Base-by-base conservation (phyloP, 2,113 vertebrate genomes). In the Oostethus manadensis region DNA sequence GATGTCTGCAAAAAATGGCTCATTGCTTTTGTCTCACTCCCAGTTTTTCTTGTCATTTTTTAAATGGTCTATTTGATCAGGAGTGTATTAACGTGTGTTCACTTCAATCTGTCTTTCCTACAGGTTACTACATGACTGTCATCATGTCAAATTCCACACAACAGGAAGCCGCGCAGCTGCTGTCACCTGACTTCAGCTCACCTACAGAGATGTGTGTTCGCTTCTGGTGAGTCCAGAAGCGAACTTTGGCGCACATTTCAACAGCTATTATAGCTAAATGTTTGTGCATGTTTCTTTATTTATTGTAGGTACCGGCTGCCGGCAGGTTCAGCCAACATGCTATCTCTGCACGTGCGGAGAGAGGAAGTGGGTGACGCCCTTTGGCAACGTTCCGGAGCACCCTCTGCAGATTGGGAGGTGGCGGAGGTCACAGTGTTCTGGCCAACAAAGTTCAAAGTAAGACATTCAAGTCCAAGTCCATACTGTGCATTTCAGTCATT, bases 361-460 rank as follows among this genome's bases (percentile, higher is more conserved):
- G 76, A 43, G 17, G 82, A 53, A 7, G 56, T 23, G 23, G 50
- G 60, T 4, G 18, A 66, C 4, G 60, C 60, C 4, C 70, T 89
- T 53, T 90, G 88, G 88, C 23, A 73, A 23, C 68, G 76, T n/a
- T 82, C 78, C 63, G 77, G 77, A 46, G 69, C 11, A 0, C 21
- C 67, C 9, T 84, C 86, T 58, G 16, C 58, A 44, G 62, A 50
- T 22, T 91, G 90, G 90, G 86, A 88, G 68, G 64, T 90, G 44
- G 86, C 89, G 46, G 81, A 90, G 56, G 80, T 91, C 77, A 88
- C 83, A 0, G 74, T 89, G 46, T 88, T 87, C 16, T 86, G 87
- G 8, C 84, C 82, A 22, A 48, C 65, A 53, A 75, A 62, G 50
- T 87, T 85, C 53, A 60, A 49, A 23, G 89, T 90, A 69, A 81